Evolutionary conservation across 1,140 invertebrate species (phyloP), one percentile per base, ranked within the genome.

Genomic region (Bombus superbus): DNA sequence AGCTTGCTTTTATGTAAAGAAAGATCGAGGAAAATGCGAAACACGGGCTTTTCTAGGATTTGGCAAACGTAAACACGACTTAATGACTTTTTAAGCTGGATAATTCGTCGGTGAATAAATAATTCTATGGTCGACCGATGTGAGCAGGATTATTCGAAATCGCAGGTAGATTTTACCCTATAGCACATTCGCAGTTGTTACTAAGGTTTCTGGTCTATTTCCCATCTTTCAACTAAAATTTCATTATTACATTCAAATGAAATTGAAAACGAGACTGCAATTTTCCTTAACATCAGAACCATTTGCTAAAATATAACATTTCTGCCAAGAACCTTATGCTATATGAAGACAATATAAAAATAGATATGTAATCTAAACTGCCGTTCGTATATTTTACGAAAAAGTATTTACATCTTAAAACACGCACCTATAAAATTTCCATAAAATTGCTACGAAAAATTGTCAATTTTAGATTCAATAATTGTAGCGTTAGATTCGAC

Each of bases 71-170:
- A 78, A 86, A 83, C 59, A 83, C 35, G 72, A 90, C 73, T 90
- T 73, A 53, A 38, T 92, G 86, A 92, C 93, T 94, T 89, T 91
- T 91, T 92, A 86, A 93, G 47, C 88, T 75, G 88, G 91, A 93
- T 94, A 76, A 94, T 92, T 89, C 86, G 40, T 3, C 18, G 53
- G 28, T 72, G 78, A 87, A 88, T 91, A 92, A 93, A 93, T 88
- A 92, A 68, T 28, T 44, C 57, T 1, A 25, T 81, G 44, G 44
- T 66, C 3, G 28, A 73, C n/a, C 15, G 40, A 2, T n/a, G 38
- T 8, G 5, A 85, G 6, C 8, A 22, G 53, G 87, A 82, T 89
- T 85, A 85, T 64, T 42, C 71, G 64, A 75, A 79, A 88, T 84
- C 59, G 10, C 81, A 69, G 85, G 81, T 86, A 86, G 4, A 42